Conservation (phyloP, 92 coral and sea anemone species). For the Heteractis magnifica region DNA sequence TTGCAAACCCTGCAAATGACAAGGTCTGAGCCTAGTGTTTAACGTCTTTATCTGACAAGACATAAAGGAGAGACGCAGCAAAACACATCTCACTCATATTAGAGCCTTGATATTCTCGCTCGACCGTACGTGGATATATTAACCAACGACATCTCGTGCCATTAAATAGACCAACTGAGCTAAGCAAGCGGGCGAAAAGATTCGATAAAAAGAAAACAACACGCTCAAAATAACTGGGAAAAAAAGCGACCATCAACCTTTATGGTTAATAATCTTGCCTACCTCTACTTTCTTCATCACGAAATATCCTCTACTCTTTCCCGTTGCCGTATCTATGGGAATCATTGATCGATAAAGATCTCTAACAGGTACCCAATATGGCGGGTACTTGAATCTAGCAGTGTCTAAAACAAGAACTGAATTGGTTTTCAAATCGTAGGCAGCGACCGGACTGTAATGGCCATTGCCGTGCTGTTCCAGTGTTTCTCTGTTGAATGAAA, state of each 20-base stretch:
- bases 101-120: too few relatives aligned
- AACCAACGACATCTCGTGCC: too few relatives aligned
- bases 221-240: neutral
- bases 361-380: conserved; percentile 79
- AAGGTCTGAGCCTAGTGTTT: too few relatives aligned
- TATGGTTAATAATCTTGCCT: neutral
- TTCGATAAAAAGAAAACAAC: too few relatives aligned
- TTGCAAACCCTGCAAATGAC: too few relatives aligned
- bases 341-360: conserved; percentile 80
- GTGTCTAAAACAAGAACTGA: conserved; percentile 86
- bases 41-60: too few relatives aligned
- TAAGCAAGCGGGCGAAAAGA: too few relatives aligned
- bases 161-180: too few relatives aligned
- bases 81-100: too few relatives aligned
- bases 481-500: conserved; percentile 64
- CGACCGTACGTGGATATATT: too few relatives aligned
- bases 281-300: conserved; percentile 17
- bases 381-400: conserved; percentile 92
- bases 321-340: conserved; percentile 70
- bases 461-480: conserved; percentile 86
- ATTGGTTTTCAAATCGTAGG: conserved; percentile 66
- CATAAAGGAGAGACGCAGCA: too few relatives aligned
- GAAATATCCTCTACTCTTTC: conserved; percentile 72
- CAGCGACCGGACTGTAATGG: conserved; percentile 91
- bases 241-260: neutral